phyloP scores from a whole-genome alignment of 2,113 vertebrate genomes.

The Pogonocichla stellata region DNA sequence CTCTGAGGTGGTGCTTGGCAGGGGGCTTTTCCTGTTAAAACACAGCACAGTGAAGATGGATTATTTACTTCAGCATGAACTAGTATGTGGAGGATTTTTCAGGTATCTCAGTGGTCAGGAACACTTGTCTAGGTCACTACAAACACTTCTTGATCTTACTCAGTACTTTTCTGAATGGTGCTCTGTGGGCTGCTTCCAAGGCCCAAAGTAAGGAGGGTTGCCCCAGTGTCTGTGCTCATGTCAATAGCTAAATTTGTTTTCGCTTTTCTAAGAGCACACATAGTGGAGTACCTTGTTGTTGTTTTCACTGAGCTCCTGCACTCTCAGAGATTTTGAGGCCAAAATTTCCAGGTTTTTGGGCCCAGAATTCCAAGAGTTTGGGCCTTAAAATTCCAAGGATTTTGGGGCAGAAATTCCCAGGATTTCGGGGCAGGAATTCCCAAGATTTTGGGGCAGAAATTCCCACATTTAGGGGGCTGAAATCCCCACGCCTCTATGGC shows the following conservation, averaged over 20 bases:
- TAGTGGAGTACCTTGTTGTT: constrained; percentile 77
- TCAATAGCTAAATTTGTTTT: not conserved
- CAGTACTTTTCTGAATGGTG: not conserved
- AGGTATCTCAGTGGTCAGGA: not conserved
- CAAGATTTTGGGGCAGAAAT: no score
- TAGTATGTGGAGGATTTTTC: not conserved
- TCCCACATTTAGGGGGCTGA: no score
- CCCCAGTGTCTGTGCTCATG: not conserved
- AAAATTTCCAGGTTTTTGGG: no score
- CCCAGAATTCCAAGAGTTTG: no score
- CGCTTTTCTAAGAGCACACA: constrained; percentile 41
- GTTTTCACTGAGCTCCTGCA: constrained; percentile 91
- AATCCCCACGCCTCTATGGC: no score
- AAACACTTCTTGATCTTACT: not conserved
- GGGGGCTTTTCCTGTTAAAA: not conserved
- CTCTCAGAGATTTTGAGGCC: constrained; percentile 20
- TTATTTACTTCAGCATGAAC: not conserved
- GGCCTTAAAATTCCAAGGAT: no score
- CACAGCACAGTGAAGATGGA: not conserved
- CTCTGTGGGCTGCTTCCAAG: not conserved
- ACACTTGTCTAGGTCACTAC: not conserved
- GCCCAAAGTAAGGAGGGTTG: not conserved
- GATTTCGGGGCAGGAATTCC: no score
- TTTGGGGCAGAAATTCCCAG: no score
- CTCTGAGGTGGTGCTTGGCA: not conserved